Base-by-base conservation (phyloP, 1,140 invertebrate species). In the Philopotamus ludificatus region DNA sequence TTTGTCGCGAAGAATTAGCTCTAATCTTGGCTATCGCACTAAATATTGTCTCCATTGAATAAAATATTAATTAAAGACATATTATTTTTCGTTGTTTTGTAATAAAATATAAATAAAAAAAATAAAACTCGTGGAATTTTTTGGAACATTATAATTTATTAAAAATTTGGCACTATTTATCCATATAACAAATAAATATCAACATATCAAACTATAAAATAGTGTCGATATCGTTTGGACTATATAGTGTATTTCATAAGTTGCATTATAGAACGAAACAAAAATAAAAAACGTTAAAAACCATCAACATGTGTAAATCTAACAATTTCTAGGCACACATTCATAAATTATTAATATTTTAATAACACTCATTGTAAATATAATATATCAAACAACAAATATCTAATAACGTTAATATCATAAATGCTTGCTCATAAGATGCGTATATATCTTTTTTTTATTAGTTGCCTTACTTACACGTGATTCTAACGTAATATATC, bases 101-200 rank as follows among this genome's bases (percentile, higher is more conserved):
- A n/a, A 34, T 34, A 34, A 34, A 7, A 34, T 12, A 34, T 34
- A 4, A 12, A 34, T 34, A 34, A 34, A 34, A 34, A 34, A 4
- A 34, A 34, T 7, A 7, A 34, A 34, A 7, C 12, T 34, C 12
- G 28, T 34, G 4, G 28, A n/a, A n/a, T n/a, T n/a, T n/a, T n/a
- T n/a, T n/a, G n/a, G n/a, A n/a, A n/a, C n/a, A n/a, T n/a, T 34
- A 34, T 22, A 20, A 21, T 60, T 60, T 60, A 60, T 60, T 60
- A 60, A 60, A 47, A 60, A 60, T 60, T 60, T 60, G 57, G 57
- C 57, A 60, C 57, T 60, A 60, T 60, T 20, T 60, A 10, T 47
- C 20, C 42, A 47, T 12, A 28, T 47, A 47, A 60, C 42, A 25
- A 60, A 60, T 47, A 26, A 60, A 47, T 47, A 42, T 20, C 28